Evolutionary conservation across 2,113 vertebrate genomes (phyloP).

Genomic region (Thymallus thymallus): DNA sequence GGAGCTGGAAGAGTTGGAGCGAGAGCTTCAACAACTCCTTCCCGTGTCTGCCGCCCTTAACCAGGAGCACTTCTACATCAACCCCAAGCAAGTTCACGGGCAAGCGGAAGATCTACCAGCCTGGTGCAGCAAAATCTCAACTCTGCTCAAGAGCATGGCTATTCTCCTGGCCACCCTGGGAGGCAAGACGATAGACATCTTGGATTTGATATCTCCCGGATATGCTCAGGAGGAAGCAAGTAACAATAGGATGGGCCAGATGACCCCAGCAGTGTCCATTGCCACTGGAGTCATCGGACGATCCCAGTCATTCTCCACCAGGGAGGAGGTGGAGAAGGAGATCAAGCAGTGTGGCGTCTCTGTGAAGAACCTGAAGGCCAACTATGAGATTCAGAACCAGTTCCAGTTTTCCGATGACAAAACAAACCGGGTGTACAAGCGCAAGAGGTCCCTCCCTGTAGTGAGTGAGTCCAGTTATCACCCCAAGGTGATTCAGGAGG

Average conservation of each 20-base stretch:
- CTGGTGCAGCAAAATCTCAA: constrained; percentile 83
- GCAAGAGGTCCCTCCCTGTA: constrained; percentile 74
- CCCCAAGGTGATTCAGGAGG: constrained; percentile 76
- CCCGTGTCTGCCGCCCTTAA: constrained; percentile 75
- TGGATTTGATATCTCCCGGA: constrained; percentile 69
- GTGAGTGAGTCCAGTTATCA: constrained; percentile 55
- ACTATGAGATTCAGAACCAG: constrained; percentile 81
- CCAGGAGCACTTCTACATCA: constrained; percentile 78
- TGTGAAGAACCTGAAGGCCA: constrained; percentile 88
- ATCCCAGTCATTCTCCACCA: constrained; percentile 86
- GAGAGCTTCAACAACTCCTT: constrained; percentile 81
- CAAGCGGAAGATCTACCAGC: constrained; percentile 80
- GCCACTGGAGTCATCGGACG: constrained; percentile 71
- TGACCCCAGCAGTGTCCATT: constrained; percentile 43
- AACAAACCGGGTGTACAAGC: constrained; percentile 72
- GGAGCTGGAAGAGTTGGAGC: constrained; percentile 79
- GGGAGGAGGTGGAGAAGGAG: constrained; percentile 87
- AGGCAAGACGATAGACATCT: constrained; percentile 76
- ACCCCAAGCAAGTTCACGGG: constrained; percentile 85
- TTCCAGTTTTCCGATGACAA: constrained; percentile 39
- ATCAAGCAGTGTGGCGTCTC: constrained; percentile 91
- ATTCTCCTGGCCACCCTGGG: constrained; percentile 79
- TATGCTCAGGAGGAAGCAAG: constrained; percentile 52
- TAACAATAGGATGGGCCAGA: constrained; percentile 41
- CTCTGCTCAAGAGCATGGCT: constrained; percentile 81